A percentile compares a stretch with the other conserved stretches of the same genome.
Conservation (phyloP, 2,888 invertebrate genomes). For the Steinernema scapterisci region DNA sequence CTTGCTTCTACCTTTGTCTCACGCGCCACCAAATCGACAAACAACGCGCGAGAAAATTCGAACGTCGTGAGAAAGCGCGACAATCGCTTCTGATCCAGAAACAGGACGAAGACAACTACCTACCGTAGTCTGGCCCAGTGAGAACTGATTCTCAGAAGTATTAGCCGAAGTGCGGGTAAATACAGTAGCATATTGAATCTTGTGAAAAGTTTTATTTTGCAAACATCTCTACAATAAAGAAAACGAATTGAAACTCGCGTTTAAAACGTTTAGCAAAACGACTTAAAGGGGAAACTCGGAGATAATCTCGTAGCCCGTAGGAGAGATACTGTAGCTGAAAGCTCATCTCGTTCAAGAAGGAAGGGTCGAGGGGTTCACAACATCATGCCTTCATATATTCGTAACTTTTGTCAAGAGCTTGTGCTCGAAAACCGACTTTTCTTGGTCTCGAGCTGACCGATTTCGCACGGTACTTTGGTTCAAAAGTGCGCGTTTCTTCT, state of each 20-base stretch:
- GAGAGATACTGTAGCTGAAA: neutral
- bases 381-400: constrained; percentile 40
- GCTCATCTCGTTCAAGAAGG: neutral
- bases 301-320: constrained; percentile 3
- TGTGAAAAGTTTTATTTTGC: neutral
- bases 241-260: neutral
- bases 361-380: neutral
- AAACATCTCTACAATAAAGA: neutral
- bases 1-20: constrained; percentile 14
- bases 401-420: constrained; percentile 48
- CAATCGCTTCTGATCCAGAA: constrained; percentile 46
- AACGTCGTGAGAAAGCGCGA: constrained; percentile 42
- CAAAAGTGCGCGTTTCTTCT: constrained; percentile 36
- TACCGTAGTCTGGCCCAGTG: constrained; percentile 36
- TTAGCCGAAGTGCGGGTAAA: neutral
- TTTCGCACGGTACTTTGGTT: constrained; percentile 19
- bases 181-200: neutral
- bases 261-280: neutral
- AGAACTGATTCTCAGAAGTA: neutral
- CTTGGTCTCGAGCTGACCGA: constrained; percentile 39
- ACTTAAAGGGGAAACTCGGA: neutral
- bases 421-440: constrained; percentile 50
- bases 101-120: constrained; percentile 49
- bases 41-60: neutral
- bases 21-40: constrained; percentile 27